These are phyloP conservation scores for Vespertilio murinus DNA, from an alignment of 2,797 vertebrate species.

Conservation along the genomic window DNA sequence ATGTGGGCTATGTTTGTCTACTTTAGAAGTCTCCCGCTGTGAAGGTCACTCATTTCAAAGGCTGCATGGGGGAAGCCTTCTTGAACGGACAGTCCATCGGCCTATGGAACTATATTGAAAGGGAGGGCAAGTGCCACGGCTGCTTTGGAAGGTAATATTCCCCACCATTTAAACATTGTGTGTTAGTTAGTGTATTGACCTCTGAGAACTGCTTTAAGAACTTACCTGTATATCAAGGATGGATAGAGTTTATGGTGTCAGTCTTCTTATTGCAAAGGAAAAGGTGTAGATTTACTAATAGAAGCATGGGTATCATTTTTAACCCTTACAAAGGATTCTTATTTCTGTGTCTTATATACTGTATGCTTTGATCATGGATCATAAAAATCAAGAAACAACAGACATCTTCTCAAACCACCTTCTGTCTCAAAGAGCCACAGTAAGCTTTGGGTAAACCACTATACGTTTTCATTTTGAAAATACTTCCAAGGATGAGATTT, in stretches of 20 bases:
- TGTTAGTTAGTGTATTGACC: background rate
- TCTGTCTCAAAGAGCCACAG: background rate
- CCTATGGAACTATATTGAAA: slow-evolving; percentile 93
- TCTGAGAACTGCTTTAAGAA: background rate
- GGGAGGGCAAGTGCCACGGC: slow-evolving; percentile 91
- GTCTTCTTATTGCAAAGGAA: background rate
- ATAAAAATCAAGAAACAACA: background rate
- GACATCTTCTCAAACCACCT: background rate
- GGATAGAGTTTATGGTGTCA: background rate
- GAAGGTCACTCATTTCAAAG: slow-evolving; percentile 89
- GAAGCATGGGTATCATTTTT: background rate
- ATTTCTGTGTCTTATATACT: background rate
- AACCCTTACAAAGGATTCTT: background rate
- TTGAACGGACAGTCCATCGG: slow-evolving; percentile 93
- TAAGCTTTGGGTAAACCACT: background rate
- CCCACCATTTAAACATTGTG: rapidly evolving
- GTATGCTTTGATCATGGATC: background rate
- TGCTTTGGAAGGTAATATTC: slow-evolving; percentile 92
- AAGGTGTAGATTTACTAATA: background rate
- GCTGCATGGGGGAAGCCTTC: slow-evolving; percentile 91
- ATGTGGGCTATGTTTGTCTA: background rate
- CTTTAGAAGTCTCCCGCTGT: slow-evolving; percentile 87
- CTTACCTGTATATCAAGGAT: background rate
- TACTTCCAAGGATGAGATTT: background rate
- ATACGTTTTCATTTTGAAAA: slow-evolving; percentile 6